Evolutionary conservation across 2,888 invertebrate species (phyloP).

Genomic region (Pseudococcus jackbeardsleyi): DNA sequence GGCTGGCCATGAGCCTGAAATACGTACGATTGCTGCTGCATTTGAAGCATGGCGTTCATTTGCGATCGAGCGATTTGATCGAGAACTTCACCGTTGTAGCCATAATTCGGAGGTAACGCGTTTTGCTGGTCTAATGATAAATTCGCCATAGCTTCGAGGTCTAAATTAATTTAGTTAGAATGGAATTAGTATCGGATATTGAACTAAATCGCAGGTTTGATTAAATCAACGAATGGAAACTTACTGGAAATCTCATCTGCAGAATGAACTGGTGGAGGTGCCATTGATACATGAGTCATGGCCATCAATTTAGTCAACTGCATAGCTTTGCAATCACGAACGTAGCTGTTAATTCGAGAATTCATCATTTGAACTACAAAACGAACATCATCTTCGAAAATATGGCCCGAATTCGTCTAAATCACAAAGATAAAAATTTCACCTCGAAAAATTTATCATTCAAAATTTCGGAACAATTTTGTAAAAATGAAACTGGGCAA

Average conservation of each 20-base stretch:
- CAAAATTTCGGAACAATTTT: too few species aligned
- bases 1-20: neutral
- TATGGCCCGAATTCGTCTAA: constrained; percentile 89
- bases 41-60: constrained; percentile 13
- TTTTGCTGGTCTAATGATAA: constrained; percentile 16
- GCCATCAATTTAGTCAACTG: constrained; percentile 59
- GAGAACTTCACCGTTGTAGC: constrained; percentile 1
- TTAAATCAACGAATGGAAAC: neutral
- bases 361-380: constrained; percentile 92
- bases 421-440: neutral
- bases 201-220: too few species aligned
- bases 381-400: constrained; percentile 94
- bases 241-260: constrained; percentile 20
- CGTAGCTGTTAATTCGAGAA: constrained; percentile 84
- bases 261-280: neutral
- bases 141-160: neutral
- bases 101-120: constrained; percentile 30
- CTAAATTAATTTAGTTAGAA: neutral
- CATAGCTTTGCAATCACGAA: constrained; percentile 74
- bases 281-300: constrained; percentile 16
- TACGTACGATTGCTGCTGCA: neutral
- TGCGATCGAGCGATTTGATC: neutral
- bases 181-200: too few species aligned
- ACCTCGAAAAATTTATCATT: neutral
- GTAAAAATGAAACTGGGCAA: constrained; percentile 61